Evolutionary conservation across 2,888 invertebrate species (phyloP).

Genomic region (Apamea monoglypha): DNA sequence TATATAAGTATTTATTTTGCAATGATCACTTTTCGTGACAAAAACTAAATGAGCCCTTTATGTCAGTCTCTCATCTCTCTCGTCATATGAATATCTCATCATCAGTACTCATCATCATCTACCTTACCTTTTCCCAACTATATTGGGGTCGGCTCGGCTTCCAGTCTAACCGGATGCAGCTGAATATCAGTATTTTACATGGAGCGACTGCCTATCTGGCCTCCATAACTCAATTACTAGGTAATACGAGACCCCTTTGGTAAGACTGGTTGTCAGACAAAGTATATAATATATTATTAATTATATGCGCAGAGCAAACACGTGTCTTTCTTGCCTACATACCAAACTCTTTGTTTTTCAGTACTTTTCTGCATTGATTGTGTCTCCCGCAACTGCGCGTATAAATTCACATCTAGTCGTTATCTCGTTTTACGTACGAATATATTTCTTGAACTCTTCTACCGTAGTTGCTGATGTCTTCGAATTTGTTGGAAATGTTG

Average conservation of each 20-base stretch:
- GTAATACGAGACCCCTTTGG: no score
- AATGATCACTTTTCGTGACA: not conserved
- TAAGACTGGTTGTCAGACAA: no score
- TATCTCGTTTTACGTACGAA: slow-evolving; percentile 51
- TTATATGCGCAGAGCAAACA: not conserved
- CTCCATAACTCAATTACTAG: no score
- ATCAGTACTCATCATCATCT: no score
- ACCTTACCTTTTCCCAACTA: no score
- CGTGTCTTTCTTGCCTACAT: not conserved
- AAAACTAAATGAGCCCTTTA: not conserved
- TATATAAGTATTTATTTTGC: not conserved
- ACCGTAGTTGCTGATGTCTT: slow-evolving; percentile 24
- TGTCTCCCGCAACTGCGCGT: slow-evolving; percentile 35
- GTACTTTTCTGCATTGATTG: slow-evolving; percentile 63
- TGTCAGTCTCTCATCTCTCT: no score
- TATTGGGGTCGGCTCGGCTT: no score
- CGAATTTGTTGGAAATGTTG: slow-evolving; percentile 24
- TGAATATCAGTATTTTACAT: no score
- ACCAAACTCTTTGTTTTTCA: not conserved
- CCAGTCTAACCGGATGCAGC: no score
- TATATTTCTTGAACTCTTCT: slow-evolving; percentile 50
- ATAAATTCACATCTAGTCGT: slow-evolving; percentile 62
- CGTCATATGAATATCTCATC: no score
- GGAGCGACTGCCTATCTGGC: no score
- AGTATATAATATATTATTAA: not conserved